A percentile compares a stretch with the other conserved stretches of the same genome.
phyloP scores from a whole-genome alignment of 2,888 invertebrate genomes.

The Argyra leucocephala region DNA sequence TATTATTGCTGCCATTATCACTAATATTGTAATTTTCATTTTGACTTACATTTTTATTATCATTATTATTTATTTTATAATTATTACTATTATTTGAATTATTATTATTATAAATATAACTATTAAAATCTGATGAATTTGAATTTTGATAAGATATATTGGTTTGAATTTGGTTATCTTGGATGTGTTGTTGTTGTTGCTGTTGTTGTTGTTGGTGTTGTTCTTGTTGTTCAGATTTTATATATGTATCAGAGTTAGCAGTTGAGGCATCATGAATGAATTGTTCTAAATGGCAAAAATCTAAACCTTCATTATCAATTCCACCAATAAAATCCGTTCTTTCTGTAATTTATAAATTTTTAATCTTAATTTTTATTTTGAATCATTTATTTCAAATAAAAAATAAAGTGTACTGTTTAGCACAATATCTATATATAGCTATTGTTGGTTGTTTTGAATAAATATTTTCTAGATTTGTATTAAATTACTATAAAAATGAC shows the following conservation, averaged over 20 bases:
- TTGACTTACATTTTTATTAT: neutral
- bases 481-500: too few relatives aligned
- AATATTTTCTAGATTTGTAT: too few relatives aligned
- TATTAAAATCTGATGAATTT: neutral
- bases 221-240: conserved; percentile 4
- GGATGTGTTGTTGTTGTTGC: conserved; percentile 21
- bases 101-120: neutral
- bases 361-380: conserved; percentile 5
- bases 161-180: neutral
- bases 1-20: too few relatives aligned
- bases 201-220: conserved; percentile 12
- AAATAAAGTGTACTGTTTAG: neutral
- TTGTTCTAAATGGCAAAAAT: conserved; percentile 73
- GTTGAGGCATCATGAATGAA: conserved; percentile 60
- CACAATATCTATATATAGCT: neutral
- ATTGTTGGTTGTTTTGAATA: too few relatives aligned
- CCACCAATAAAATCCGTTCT: conserved; percentile 72
- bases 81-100: neutral
- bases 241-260: conserved; percentile 23
- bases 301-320: conserved; percentile 75
- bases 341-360: conserved; percentile 47
- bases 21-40: neutral
- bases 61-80: neutral
- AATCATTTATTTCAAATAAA: neutral
- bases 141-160: neutral